phyloP scores from a whole-genome alignment of 2,888 invertebrate species.

The Blastobasis adustella region DNA sequence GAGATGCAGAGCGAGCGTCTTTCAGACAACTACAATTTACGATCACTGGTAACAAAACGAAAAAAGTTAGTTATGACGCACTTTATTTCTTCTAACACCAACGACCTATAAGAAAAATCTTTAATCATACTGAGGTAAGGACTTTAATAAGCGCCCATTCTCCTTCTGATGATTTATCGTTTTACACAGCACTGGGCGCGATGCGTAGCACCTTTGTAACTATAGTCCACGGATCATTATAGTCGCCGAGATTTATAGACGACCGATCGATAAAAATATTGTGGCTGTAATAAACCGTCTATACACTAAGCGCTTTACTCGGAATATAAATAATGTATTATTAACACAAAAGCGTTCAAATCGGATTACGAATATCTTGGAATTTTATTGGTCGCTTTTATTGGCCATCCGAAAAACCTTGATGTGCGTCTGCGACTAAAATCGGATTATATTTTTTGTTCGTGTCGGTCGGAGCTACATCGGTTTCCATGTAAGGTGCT shows the following conservation, averaged over 20 bases:
- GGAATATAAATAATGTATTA: too few relatives aligned
- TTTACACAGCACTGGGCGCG: constrained; percentile 35
- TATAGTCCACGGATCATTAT: constrained; percentile 33
- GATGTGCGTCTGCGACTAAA: constrained; percentile 8
- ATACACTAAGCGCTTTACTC: constrained; percentile 24
- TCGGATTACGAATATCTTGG: constrained; percentile 38
- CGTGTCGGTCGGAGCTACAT: constrained; percentile 15
- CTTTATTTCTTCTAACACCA: constrained; percentile 8
- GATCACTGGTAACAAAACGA: not conserved
- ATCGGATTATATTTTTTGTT: constrained; percentile 22
- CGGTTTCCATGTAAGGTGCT: constrained; percentile 18
- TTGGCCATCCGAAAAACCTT: constrained; percentile 23
- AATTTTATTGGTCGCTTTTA: constrained; percentile 32
- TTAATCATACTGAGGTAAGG: constrained; percentile 15
- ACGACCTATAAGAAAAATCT: constrained; percentile 21
- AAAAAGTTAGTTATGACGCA: not conserved
- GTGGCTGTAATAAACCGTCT: constrained; percentile 40
- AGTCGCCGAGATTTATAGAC: constrained; percentile 45
- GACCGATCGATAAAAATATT: constrained; percentile 52
- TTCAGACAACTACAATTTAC: not conserved
- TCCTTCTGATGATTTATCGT: constrained; percentile 47
- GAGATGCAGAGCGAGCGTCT: constrained; percentile 16
- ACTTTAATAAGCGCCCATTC: constrained; percentile 46
- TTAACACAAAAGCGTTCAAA: constrained; percentile 32
- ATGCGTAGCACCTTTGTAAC: constrained; percentile 43